Conservation (phyloP, 2,888 invertebrate genomes). For the Epiblema foenella region DNA sequence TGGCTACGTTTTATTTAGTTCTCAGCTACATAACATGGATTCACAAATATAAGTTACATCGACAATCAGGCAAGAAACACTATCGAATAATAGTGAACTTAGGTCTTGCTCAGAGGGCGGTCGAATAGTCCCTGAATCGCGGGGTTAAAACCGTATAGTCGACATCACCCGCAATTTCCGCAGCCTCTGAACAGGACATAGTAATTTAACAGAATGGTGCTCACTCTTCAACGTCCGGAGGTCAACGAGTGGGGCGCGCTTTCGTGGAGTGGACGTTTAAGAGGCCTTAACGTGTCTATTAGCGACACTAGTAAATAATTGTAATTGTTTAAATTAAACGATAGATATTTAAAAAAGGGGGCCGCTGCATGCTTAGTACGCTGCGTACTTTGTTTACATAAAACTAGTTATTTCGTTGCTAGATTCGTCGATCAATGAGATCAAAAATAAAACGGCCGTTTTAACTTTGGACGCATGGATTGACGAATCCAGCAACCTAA, state of each 20-base stretch:
- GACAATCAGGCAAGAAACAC: neutral
- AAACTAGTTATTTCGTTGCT: no score
- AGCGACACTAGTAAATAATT: no score
- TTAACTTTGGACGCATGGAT: no score
- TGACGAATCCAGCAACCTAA: no score
- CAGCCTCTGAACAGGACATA: neutral
- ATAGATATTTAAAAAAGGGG: no score
- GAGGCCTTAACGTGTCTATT: no score
- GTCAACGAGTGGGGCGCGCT: neutral
- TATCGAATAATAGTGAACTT: neutral
- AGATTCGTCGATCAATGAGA: no score
- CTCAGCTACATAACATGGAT: constrained; percentile 23
- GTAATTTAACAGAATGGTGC: neutral
- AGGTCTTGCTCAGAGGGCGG: neutral
- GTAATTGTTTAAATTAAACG: no score
- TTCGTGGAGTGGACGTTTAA: neutral
- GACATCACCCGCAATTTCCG: neutral
- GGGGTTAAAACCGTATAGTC: neutral
- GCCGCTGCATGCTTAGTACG: no score
- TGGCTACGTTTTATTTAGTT: constrained; percentile 13
- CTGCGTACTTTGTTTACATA: no score
- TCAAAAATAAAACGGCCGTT: no score
- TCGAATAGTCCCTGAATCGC: neutral
- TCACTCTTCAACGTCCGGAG: neutral
- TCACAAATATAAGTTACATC: constrained; percentile 4